phyloP scores from a whole-genome alignment of 2,113 vertebrate genomes.

The Trachemys scripta region DNA sequence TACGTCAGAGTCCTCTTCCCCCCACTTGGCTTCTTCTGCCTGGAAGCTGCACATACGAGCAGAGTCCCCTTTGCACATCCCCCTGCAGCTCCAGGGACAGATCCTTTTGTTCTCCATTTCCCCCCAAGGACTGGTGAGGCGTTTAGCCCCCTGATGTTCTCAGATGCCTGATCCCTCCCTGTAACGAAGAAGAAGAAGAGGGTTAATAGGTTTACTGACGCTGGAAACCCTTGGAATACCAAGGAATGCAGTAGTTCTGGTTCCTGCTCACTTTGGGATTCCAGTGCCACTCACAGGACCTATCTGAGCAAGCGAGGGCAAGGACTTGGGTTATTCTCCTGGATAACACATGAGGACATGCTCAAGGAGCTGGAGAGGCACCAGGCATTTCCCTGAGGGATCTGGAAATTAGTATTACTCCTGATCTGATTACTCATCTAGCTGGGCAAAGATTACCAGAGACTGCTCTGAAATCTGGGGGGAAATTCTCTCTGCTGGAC shows the following conservation, averaged over 20 bases:
- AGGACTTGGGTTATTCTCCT: too few relatives aligned
- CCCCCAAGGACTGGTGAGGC: neutral
- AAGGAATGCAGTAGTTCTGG: neutral
- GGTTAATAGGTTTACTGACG: slow-evolving; percentile 27
- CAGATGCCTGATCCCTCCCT: slow-evolving; percentile 9
- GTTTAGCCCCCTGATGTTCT: neutral
- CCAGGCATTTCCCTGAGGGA: neutral
- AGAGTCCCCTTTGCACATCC: neutral
- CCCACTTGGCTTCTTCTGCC: neutral
- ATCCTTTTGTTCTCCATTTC: neutral
- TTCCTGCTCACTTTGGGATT: neutral
- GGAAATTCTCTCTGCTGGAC: neutral
- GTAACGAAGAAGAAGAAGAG: slow-evolving; percentile 4
- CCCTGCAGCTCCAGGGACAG: neutral
- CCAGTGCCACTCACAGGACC: neutral
- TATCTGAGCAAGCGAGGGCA: neutral
- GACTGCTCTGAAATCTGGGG: neutral
- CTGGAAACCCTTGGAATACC: too few relatives aligned
- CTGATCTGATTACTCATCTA: neutral
- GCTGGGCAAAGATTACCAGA: neutral
- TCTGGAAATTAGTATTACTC: neutral
- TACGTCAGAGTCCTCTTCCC: neutral
- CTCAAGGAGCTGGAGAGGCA: neutral
- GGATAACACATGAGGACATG: neutral
- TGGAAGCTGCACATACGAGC: neutral